These are phyloP conservation scores for Heliconius charithonia DNA, from an alignment of 2,888 invertebrate species.

Conservation along the genomic window DNA sequence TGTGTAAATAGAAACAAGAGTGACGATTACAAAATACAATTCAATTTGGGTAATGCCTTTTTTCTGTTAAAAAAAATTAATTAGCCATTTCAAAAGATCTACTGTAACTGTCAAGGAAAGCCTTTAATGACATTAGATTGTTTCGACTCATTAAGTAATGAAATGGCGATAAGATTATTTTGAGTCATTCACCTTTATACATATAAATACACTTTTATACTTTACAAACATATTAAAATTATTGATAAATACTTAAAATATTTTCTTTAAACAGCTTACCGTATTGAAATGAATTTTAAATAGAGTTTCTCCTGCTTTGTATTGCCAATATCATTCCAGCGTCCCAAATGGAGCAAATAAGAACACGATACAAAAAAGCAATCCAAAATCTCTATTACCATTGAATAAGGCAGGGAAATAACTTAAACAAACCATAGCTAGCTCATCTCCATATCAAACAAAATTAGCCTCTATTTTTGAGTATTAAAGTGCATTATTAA, in stretches of 20 bases:
- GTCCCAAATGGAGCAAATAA: conserved; percentile 11
- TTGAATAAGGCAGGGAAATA: conserved; percentile 25
- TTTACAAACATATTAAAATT: neutral
- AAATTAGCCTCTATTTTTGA: neutral
- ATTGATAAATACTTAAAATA: neutral
- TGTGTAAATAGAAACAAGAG: too few relatives aligned
- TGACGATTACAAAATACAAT: neutral
- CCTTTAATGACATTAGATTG: conserved; percentile 4
- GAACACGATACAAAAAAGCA: conserved; percentile 13
- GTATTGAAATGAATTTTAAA: neutral
- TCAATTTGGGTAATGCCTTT: neutral
- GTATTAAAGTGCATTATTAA: conserved; percentile 27
- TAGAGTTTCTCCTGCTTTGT: neutral
- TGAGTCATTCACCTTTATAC: conserved; percentile 21
- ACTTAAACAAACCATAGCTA: conserved; percentile 2
- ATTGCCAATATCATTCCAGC: conserved; percentile 18
- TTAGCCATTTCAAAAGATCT: neutral
- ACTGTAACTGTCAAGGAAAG: neutral
- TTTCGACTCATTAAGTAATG: conserved; percentile 19
- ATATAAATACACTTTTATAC: neutral
- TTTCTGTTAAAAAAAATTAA: neutral
- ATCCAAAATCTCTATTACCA: conserved; percentile 22
- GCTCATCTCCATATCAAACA: neutral
- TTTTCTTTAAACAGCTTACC: neutral
- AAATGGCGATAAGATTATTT: conserved; percentile 20